These are phyloP conservation scores for Cyrtonyx montezumae DNA, from an alignment of 2,113 vertebrate genomes.

Conservation along the genomic window DNA sequence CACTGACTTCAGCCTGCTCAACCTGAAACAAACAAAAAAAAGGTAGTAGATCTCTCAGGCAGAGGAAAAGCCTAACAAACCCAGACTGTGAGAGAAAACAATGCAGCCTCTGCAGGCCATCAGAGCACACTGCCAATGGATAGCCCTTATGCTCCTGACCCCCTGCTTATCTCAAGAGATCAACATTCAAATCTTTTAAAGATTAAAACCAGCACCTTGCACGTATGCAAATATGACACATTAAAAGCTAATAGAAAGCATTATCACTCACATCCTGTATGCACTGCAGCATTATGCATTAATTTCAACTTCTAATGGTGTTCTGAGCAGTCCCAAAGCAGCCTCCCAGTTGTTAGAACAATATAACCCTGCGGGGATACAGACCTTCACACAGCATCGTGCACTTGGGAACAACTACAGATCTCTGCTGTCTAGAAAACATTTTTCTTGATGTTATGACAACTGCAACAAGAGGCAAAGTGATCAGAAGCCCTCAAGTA, in stretches of 20 bases:
- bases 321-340: not conserved
- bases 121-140: not conserved
- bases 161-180: not conserved
- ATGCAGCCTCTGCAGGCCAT: rapidly evolving
- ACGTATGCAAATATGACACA: not conserved
- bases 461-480: not conserved
- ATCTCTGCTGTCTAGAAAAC: not conserved
- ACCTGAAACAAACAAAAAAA: not conserved
- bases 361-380: not conserved
- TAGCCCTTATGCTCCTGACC: not conserved
- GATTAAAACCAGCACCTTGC: not conserved
- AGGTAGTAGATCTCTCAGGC: slow-evolving; percentile 10
- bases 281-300: rapidly evolving
- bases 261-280: not conserved
- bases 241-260: not conserved
- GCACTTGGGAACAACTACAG: not conserved
- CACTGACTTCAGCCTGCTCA: slow-evolving; percentile 10
- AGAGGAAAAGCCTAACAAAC: not conserved
- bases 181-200: not conserved
- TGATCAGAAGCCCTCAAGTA: not conserved
- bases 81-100: not conserved
- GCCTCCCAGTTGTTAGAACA: not conserved
- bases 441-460: not conserved
- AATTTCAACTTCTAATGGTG: not conserved
- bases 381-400: not conserved